phyloP scores from a whole-genome alignment of 2,888 invertebrate species.

The Cheilosia variabilis region DNA sequence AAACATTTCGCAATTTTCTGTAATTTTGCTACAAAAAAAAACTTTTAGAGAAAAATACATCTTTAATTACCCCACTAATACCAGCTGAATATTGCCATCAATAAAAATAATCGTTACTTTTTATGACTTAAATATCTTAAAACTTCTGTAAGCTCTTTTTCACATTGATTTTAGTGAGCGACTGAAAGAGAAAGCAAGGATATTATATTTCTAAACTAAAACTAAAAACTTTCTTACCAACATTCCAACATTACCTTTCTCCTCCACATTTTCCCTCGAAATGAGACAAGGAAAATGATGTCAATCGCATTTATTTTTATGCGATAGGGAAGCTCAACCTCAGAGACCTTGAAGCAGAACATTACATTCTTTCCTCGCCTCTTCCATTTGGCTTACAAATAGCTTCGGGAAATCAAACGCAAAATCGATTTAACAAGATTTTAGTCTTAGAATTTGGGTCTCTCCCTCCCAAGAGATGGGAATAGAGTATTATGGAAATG shows the following conservation, averaged over 20 bases:
- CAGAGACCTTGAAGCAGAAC: constrained; percentile 4
- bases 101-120: constrained; percentile 1
- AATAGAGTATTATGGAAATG: background rate
- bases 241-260: background rate
- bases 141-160: background rate
- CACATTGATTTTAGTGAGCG: too few species aligned
- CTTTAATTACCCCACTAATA: too few species aligned
- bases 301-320: constrained; percentile 25
- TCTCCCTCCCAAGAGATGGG: background rate
- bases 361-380: background rate
- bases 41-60: constrained; percentile 7
- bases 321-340: background rate
- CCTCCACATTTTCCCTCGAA: background rate
- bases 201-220: background rate
- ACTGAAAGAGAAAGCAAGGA: background rate
- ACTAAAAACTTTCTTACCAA: background rate
- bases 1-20: background rate
- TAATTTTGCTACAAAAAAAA: background rate
- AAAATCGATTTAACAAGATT: constrained; percentile 54
- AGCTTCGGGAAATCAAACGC: constrained; percentile 34
- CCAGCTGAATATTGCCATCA: background rate
- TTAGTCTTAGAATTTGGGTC: constrained; percentile 21
- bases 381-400: constrained; percentile 20
- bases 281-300: constrained; percentile 20
- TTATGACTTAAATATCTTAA: background rate